Evolutionary conservation across 2,113 vertebrate species (phyloP), one percentile per base, ranked within the genome.

Genomic region (Redunca redunca): DNA sequence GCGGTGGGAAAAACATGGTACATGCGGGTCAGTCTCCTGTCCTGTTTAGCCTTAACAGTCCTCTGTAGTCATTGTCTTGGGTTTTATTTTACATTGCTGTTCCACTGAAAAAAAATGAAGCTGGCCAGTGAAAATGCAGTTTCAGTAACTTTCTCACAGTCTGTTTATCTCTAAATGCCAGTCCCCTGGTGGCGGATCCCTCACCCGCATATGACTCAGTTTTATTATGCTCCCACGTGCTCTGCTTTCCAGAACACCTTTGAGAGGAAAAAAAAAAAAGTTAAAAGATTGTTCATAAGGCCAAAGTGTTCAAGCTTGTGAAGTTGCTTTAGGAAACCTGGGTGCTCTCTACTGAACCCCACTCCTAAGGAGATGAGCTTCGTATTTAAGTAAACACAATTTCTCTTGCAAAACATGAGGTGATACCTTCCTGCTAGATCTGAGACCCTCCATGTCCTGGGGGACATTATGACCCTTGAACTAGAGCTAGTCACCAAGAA

Each of bases 81-180:
- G 1, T 95, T 94, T 57, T 52, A 96, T 95, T 94, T 97, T 83
- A 81, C 62, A 2, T 81, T 16, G 30, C 88, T 46, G 11, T 48
- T 88, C 46, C 23, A 64, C 67, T 93, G 84, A 97, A 97, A 97
- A 97, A 92, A 98, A 23, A 36, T 2, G 93, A 85, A 83, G 46
- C 97, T 40, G 4, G 64, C 94, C 60, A 25, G 64, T 91, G 77
- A 90, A 95, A 84, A 92, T 26, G 19, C 90, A 17, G 1, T 97
- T 97, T 97, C 88, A 50, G 40, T 88, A 96, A 67, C 21, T 90
- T 23, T 86, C 97, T 92, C 90, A 55, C 80, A 86, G 48, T 74
- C 74, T 85, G 57, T 95, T 97, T 95, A 48, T 95, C 97, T 92
- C 88, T 92, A 96, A 96, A 96, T 94, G 88, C 85, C 94, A 95